Percentiles rank a stretch among this genome's conserved stretches.
Evolutionary conservation across 1,140 invertebrate species (phyloP).

Genomic region (Magallana gigas): DNA sequence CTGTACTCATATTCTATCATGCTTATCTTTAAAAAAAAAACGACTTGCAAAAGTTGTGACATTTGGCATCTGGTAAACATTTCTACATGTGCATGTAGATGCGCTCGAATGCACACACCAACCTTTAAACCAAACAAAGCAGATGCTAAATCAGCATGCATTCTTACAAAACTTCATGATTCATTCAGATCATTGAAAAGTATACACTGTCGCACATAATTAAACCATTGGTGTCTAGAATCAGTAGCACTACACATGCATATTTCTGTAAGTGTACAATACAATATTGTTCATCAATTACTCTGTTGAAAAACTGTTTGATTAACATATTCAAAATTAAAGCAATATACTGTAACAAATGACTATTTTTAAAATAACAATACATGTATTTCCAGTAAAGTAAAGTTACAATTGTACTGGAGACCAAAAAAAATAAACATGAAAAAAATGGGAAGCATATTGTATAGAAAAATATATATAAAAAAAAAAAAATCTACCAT

Average conservation of each 20-base stretch:
- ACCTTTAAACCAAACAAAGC: neutral
- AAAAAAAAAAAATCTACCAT: neutral
- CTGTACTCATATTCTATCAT: too few relatives aligned
- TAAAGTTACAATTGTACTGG: neutral
- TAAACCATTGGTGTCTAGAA: neutral
- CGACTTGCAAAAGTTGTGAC: neutral
- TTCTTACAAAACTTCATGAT: neutral
- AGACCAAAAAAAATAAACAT: neutral
- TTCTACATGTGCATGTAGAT: neutral
- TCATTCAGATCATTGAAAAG: neutral
- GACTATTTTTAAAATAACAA: neutral
- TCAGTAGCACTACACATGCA: neutral
- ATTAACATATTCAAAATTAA: neutral
- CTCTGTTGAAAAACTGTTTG: slow-evolving; percentile 5
- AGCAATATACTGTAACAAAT: neutral
- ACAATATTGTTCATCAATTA: neutral
- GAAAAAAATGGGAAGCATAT: slow-evolving; percentile 7
- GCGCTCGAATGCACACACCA: neutral
- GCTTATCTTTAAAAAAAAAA: too few relatives aligned
- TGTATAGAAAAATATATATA: slow-evolving; percentile 4
- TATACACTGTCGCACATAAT: neutral
- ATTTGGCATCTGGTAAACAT: slow-evolving; percentile 21
- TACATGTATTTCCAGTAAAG: slow-evolving; percentile 18
- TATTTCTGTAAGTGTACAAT: neutral
- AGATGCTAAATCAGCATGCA: neutral